Base-by-base conservation (phyloP, 2,797 vertebrate species). In the Gobionotothen gibberifrons region DNA sequence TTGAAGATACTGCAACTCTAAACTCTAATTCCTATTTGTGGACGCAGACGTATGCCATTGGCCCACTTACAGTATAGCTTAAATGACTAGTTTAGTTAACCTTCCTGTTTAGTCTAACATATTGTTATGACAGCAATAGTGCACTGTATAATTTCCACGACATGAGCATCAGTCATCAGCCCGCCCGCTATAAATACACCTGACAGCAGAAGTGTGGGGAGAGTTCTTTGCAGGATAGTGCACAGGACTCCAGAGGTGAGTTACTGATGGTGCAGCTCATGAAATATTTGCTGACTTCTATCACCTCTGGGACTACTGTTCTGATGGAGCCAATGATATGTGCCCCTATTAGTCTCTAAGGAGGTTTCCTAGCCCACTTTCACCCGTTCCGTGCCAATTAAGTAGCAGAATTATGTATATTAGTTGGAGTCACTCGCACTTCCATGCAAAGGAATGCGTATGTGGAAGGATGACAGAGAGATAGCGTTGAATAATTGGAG, bases 331-430 rank as follows among this genome's bases (percentile, higher is more conserved):
- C 96, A 94, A 96, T 97, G 96, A 97, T 96, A 96, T 93, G 95
- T 96, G 94, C 93, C 94, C 95, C 95, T 94, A 95, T 96, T 95
- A 95, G 95, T 97, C 96, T 96, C 97, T 70, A 79, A 96, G 96
- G 97, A 95, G 93, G 93, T 94, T 95, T 91, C 85, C 93, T 95
- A 95, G 85, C 92, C 95, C 95, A 95, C 94, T 96, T 96, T 96
- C 93, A 95, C 94, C 94, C 87, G 94, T 94, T 95, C 93, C 93
- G 94, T 96, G 94, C 96, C 96, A 97, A 96, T 98, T 97, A 98
- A 97, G 95, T 95, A 94, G 95, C 95, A 93, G 97, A 96, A 98
- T 98, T 97, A 98, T 96, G 96, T 97, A 97, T 97, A 96, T 97
- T 96, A 95, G 95, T 76, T 91, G 93, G 93, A 96, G 95, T 96